These are phyloP conservation scores for Acanthopleura granulata DNA, from an alignment of 2,888 invertebrate species.

Conservation along the genomic window DNA sequence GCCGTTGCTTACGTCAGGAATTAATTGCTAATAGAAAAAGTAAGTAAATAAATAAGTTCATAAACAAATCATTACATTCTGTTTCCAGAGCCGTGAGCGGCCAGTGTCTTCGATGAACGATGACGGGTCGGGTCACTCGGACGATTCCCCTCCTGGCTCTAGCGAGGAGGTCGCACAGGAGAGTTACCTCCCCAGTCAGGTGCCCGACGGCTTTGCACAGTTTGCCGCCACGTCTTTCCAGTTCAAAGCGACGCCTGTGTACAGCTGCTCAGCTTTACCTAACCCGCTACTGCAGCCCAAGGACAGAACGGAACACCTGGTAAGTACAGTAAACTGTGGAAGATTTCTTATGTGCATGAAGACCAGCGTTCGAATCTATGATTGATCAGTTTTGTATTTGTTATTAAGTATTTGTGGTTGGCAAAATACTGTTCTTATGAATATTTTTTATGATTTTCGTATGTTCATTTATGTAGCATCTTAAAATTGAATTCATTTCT, in stretches of 20 bases:
- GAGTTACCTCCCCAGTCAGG: conserved; percentile 7
- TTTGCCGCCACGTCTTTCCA: conserved; percentile 54
- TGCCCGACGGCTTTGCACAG: conserved; percentile 44
- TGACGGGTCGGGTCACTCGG: conserved; percentile 1
- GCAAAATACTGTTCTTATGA: too few species aligned
- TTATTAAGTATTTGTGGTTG: too few species aligned
- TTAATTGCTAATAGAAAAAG: too few species aligned
- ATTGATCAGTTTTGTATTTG: too few species aligned
- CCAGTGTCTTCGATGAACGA: conserved; percentile 13
- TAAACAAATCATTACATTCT: background rate
- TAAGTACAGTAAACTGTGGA: conserved; percentile 23
- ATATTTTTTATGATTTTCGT: too few species aligned
- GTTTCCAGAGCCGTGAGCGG: background rate
- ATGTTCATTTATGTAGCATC: too few species aligned
- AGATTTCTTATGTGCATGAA: too few species aligned
- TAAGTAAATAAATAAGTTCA: too few species aligned
- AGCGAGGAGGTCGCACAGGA: background rate
- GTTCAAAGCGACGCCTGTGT: conserved; percentile 37
- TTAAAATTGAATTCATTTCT: too few species aligned
- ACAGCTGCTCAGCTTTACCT: conserved; percentile 48
- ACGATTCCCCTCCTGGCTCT: conserved; percentile 16
- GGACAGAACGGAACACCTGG: conserved; percentile 50
- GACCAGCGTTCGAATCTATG: too few species aligned
- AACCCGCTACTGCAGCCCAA: conserved; percentile 49
- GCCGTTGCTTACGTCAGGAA: too few species aligned